Conservation (phyloP, 2,888 invertebrate species). For the Calliopum simillimum region DNA sequence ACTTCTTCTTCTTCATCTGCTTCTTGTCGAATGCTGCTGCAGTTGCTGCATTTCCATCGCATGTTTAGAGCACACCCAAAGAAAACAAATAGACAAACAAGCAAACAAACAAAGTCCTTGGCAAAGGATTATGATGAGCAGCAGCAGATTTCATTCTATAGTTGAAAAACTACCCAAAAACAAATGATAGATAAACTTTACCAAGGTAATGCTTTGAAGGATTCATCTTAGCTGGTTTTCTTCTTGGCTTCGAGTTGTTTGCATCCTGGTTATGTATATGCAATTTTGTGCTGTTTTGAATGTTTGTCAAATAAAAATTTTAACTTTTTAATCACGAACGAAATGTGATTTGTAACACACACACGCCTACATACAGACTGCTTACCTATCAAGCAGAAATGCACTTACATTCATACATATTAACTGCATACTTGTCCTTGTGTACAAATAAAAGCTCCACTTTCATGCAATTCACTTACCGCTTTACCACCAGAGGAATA, state of each 20-base stretch:
- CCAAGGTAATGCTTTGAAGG: background rate
- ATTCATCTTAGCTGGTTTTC: conserved; percentile 1
- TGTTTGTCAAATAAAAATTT: conserved; percentile 44
- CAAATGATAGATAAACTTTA: conserved; percentile 23
- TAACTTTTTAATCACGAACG: conserved; percentile 37
- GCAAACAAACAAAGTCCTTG: conserved; percentile 12
- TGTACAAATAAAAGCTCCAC: too few relatives aligned
- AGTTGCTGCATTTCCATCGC: background rate
- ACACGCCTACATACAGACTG: conserved; percentile 13
- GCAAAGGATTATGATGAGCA: conserved; percentile 10
- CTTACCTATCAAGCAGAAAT: background rate
- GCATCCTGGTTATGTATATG: conserved; percentile 46
- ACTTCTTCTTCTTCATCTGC: background rate
- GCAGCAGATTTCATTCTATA: background rate
- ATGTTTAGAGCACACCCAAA: background rate
- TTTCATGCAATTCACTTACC: too few relatives aligned
- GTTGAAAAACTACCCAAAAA: conserved; percentile 16
- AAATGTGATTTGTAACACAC: conserved; percentile 12
- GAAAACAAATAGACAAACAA: conserved; percentile 5
- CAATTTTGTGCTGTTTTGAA: conserved; percentile 50
- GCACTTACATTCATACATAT: background rate
- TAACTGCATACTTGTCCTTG: too few relatives aligned
- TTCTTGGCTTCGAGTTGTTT: conserved; percentile 20
- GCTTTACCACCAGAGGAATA: too few relatives aligned
- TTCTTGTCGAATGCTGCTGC: background rate